Conservation (phyloP, 2,797 vertebrate species). For the Artibeus jamaicensis region DNA sequence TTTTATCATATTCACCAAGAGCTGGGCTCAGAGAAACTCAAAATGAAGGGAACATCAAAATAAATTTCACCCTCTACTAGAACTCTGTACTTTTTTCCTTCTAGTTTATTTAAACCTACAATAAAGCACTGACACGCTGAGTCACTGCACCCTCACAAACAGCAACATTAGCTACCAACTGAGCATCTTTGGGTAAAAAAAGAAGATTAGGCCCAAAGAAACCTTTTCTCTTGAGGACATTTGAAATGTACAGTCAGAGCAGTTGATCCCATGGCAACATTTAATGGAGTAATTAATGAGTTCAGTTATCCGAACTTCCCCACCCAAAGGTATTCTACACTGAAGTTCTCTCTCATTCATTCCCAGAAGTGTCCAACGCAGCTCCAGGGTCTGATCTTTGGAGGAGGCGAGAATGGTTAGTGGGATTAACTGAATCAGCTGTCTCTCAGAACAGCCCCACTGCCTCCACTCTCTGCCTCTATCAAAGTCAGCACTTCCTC, state of each 20-base stretch:
- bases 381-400: background rate
- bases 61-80: background rate
- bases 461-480: background rate
- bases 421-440: background rate
- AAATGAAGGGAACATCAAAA: background rate
- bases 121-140: background rate
- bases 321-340: background rate
- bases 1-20: background rate
- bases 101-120: background rate
- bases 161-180: background rate
- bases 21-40: background rate
- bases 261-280: background rate
- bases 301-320: background rate
- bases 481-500: background rate
- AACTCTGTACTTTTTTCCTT: background rate
- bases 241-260: background rate
- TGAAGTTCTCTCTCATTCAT: background rate
- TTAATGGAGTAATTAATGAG: background rate
- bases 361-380: background rate
- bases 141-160: background rate
- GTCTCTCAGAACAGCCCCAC: background rate
- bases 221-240: background rate
- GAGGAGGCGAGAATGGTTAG: background rate
- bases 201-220: background rate
- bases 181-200: background rate